Evolutionary conservation across 2,888 invertebrate species (phyloP), one percentile per base, ranked within the genome.

Genomic region (Microctonus hyperodae): DNA sequence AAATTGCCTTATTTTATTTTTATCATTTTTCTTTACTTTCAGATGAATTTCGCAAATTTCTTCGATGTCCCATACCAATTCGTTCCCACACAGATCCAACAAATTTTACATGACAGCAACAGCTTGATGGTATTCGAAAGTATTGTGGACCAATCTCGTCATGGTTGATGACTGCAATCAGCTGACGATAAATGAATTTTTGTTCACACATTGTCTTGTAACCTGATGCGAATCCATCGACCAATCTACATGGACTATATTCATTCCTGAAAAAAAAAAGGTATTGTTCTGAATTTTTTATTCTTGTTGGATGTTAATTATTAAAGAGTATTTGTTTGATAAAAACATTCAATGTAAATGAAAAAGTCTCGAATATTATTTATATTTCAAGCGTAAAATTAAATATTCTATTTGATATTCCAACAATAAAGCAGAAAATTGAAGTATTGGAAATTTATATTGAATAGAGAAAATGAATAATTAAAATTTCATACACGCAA

Each of bases 71-170:
- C 61, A 61, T 5, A 20, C 74, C 75, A 13, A 77, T 70, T 48
- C 79, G 74, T 16, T 62, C 44, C 1, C 61, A 56, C 5, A 74
- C 57, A 64, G 72, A 70, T 7, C 75, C 76, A 44, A 69, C 71
- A 67, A 76, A 78, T 60, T 71, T 79, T 20, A 86, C 75, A 58
- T 86, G 85, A 76, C 94, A 94, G 60, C 91, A 89, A 79, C 94
- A 94, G 74, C 92, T 92, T 33, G 91, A 90, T 0, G 94, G 93
- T 61, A 93, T 84, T 75, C 86, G 85, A 69, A 92, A 89, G 9
- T 84, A 79, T 64, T 88, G 88, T 13, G 86, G 84, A 10, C 83
- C 73, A 1, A 87, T 77, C 11, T 83, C 76, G 0, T 86, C 87
- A 10, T 81, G 79, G 0, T 82, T 77, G 48, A 83, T 85, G 0